Evolutionary conservation across 30 jellyfish, hydroid and myxozoan species (phyloP).

Genomic region (Aurelia aurita): DNA sequence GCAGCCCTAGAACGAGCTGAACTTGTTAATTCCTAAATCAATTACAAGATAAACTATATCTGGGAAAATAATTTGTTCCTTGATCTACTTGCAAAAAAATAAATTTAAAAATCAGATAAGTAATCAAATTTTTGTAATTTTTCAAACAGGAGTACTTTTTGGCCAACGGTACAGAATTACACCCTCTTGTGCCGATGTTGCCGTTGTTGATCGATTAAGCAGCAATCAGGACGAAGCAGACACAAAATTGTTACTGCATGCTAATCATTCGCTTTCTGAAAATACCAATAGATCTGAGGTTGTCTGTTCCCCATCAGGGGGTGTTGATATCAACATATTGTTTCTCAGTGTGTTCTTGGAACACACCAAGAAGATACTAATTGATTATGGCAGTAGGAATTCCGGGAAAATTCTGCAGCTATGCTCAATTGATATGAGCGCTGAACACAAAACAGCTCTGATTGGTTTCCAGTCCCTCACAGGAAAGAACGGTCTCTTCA

Average conservation of each 20-base stretch:
- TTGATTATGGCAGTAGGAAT: slow-evolving; percentile 10
- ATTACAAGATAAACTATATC: too few species aligned
- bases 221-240: slow-evolving; percentile 62
- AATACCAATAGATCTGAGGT: slow-evolving; percentile 45
- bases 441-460: slow-evolving; percentile 17
- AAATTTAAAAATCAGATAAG: too few species aligned
- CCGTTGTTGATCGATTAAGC: slow-evolving; percentile 14
- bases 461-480: too few species aligned
- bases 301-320: slow-evolving; percentile 65
- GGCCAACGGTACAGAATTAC: slow-evolving; percentile 46
- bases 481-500: slow-evolving; percentile 25
- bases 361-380: background rate
- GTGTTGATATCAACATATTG: slow-evolving; percentile 26
- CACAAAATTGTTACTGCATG: slow-evolving; percentile 49
- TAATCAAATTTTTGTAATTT: too few species aligned
- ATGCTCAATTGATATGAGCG: background rate
- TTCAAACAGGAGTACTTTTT: too few species aligned
- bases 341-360: too few species aligned
- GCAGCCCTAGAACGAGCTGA: slow-evolving; percentile 26
- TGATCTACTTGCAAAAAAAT: too few species aligned
- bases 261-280: slow-evolving; percentile 18
- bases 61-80: too few species aligned
- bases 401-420: too few species aligned
- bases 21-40: slow-evolving; percentile 29
- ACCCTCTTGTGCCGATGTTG: slow-evolving; percentile 26